Conservation (phyloP, 2,113 vertebrate genomes). For the Phaethon lepturus region DNA sequence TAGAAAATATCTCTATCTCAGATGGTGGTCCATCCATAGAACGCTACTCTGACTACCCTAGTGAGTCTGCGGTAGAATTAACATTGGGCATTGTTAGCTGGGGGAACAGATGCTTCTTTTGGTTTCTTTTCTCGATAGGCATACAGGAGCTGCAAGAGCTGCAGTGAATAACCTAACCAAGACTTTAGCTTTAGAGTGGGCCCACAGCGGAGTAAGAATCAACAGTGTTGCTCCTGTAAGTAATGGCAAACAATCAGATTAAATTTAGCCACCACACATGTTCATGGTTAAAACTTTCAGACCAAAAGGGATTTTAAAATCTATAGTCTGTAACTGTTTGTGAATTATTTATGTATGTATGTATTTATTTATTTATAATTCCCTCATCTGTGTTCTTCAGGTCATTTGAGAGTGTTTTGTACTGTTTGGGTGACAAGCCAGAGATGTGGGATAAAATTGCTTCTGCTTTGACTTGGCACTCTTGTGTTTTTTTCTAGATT, state of each 20-base stretch:
- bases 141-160: constrained; percentile 89
- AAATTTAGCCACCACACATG: neutral
- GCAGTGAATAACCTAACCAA: constrained; percentile 91
- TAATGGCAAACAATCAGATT: neutral
- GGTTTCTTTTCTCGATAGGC: constrained; percentile 74
- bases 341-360: neutral
- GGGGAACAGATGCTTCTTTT: neutral
- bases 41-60: neutral
- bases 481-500: neutral
- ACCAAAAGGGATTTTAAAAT: neutral
- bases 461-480: neutral
- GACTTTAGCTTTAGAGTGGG: constrained; percentile 90
- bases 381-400: fast-evolving
- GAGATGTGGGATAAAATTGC: neutral
- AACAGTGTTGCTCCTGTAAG: constrained; percentile 89
- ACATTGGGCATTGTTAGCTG: neutral
- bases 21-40: neutral
- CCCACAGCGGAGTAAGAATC: constrained; percentile 84
- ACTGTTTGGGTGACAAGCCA: neutral
- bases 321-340: neutral
- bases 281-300: neutral
- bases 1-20: neutral
- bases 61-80: neutral
- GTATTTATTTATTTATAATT: neutral
- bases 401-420: neutral